Percentiles rank a stretch among this genome's conserved stretches.
phyloP scores from a whole-genome alignment of 2,888 invertebrate genomes.

The Megastigmus dorsalis region DNA sequence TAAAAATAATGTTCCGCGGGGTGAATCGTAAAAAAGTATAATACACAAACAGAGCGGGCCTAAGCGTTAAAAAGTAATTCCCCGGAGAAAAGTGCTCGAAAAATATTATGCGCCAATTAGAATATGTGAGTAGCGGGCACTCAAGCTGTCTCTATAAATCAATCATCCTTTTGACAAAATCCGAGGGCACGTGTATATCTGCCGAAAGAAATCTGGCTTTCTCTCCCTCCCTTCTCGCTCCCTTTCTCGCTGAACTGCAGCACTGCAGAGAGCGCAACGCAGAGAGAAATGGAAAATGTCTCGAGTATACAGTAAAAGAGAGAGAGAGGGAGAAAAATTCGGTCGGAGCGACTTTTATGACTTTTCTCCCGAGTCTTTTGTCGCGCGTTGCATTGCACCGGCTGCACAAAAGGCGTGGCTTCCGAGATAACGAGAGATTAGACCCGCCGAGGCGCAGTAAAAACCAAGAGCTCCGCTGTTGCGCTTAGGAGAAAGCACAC shows the following conservation, averaged over 20 bases:
- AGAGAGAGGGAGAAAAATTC: neutral
- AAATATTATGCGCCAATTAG: slow-evolving; percentile 36
- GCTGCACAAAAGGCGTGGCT: slow-evolving; percentile 19
- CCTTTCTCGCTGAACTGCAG: too few species aligned
- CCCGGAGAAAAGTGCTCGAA: slow-evolving; percentile 1
- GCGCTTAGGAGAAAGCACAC: neutral
- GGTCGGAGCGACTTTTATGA: slow-evolving; percentile 38
- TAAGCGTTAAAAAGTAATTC: slow-evolving; percentile 11
- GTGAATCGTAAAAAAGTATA: neutral
- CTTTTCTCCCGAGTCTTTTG: slow-evolving; percentile 23
- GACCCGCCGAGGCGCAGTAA: neutral
- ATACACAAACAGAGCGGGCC: too few species aligned
- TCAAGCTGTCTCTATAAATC: slow-evolving; percentile 40
- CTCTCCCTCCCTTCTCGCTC: neutral
- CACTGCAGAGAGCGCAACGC: too few species aligned
- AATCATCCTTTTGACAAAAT: slow-evolving; percentile 43
- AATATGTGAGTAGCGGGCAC: slow-evolving; percentile 15
- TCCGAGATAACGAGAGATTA: slow-evolving; percentile 32
- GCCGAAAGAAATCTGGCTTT: slow-evolving; percentile 29
- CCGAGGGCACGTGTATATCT: slow-evolving; percentile 32
- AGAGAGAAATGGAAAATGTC: slow-evolving; percentile 8
- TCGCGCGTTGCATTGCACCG: neutral
- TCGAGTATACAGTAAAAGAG: too few species aligned
- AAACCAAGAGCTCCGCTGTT: too few species aligned
- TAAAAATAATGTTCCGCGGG: too few species aligned